These are phyloP conservation scores for Leptinotarsa lineolata DNA, from an alignment of 1,140 invertebrate species.

Conservation along the genomic window DNA sequence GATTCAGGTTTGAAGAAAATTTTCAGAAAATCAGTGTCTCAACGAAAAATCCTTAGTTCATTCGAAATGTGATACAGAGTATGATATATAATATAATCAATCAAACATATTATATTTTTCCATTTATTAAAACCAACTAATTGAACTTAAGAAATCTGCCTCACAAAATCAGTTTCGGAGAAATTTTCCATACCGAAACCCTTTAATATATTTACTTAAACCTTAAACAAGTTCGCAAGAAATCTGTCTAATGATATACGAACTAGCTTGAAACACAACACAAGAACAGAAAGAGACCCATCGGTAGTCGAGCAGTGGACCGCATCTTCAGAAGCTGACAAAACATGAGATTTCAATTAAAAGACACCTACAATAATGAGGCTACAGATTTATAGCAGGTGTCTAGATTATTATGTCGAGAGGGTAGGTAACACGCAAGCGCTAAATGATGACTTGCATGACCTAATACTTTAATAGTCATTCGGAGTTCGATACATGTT, in stretches of 20 bases:
- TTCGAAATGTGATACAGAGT: no score
- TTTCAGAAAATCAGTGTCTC: no score
- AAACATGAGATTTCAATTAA: slow-evolving; percentile 26
- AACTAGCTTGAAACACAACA: neutral
- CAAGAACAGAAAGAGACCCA: neutral
- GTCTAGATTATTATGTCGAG: slow-evolving; percentile 21
- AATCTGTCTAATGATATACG: neutral
- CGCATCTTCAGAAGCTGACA: slow-evolving; percentile 14
- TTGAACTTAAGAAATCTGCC: no score
- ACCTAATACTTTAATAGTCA: slow-evolving; percentile 12
- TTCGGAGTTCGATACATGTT: neutral
- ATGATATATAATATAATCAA: no score
- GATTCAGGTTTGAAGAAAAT: no score
- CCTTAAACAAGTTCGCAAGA: no score
- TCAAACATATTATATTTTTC: no score
- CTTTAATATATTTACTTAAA: no score
- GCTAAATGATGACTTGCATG: slow-evolving; percentile 22
- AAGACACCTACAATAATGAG: slow-evolving; percentile 16
- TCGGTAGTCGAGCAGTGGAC: neutral
- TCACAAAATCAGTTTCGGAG: no score
- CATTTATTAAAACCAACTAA: no score
- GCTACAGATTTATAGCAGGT: slow-evolving; percentile 20
- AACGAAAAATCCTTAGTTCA: no score
- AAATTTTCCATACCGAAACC: no score
- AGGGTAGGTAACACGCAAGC: slow-evolving; percentile 22